phyloP scores from a whole-genome alignment of 2,888 invertebrate species.

The Lithophane leautieri region DNA sequence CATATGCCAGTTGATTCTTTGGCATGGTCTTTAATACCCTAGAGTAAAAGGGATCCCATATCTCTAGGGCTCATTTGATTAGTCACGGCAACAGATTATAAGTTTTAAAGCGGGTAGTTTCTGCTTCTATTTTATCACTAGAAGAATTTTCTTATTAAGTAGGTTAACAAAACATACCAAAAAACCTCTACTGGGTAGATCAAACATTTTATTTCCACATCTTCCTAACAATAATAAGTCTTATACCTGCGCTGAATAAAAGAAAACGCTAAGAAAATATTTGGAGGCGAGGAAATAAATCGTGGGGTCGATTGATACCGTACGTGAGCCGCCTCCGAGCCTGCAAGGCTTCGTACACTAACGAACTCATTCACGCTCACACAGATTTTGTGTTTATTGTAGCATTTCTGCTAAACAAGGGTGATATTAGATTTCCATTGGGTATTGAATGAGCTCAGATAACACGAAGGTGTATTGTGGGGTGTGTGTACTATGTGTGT shows the following conservation, averaged over 20 bases:
- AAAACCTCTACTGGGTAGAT: neutral
- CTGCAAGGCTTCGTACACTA: slow-evolving; percentile 61
- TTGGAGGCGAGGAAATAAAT: slow-evolving; percentile 64
- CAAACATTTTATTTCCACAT: slow-evolving; percentile 43
- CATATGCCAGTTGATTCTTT: too few relatives aligned
- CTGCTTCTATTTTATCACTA: neutral
- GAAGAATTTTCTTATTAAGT: neutral
- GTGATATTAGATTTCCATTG: slow-evolving; percentile 33
- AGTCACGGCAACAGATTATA: neutral
- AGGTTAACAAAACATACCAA: neutral
- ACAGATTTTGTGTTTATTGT: slow-evolving; percentile 34
- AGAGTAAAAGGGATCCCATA: too few relatives aligned
- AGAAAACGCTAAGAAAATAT: slow-evolving; percentile 61
- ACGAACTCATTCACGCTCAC: slow-evolving; percentile 65
- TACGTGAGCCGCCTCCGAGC: slow-evolving; percentile 69
- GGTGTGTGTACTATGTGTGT: too few relatives aligned
- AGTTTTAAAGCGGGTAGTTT: too few relatives aligned
- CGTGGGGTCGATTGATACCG: slow-evolving; percentile 66
- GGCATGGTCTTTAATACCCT: too few relatives aligned
- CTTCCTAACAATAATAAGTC: slow-evolving; percentile 39
- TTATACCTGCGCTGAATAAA: slow-evolving; percentile 46
- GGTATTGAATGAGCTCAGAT: neutral
- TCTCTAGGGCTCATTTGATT: neutral
- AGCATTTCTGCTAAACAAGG: slow-evolving; percentile 34
- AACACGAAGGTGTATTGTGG: neutral